Evolutionary conservation across 2,888 invertebrate genomes (phyloP).

Genomic region (Gandaritis pyraliata): DNA sequence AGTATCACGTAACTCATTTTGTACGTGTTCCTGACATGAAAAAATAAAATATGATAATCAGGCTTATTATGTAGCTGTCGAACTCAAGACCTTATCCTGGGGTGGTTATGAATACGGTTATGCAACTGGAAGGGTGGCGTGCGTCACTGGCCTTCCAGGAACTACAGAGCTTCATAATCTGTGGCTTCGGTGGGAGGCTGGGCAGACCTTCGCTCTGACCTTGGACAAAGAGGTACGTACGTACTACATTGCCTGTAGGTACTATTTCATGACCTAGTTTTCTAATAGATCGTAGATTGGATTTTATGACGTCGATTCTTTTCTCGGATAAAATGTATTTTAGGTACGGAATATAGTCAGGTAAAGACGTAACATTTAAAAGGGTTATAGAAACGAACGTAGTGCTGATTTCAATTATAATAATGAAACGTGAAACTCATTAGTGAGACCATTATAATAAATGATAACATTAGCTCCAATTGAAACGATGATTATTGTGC

Average conservation of each 20-base stretch:
- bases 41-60: conserved; percentile 37
- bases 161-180: conserved; percentile 22
- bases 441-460: conserved; percentile 15
- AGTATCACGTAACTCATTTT: conserved; percentile 2
- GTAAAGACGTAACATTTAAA: not conserved
- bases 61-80: conserved; percentile 57
- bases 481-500: conserved; percentile 14
- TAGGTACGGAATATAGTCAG: too few relatives aligned
- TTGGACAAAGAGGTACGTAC: conserved; percentile 23
- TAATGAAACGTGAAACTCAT: conserved; percentile 18
- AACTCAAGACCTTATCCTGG: conserved; percentile 49
- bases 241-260: conserved; percentile 11
- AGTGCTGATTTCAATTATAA: conserved; percentile 8
- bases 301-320: conserved; percentile 1
- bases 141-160: conserved; percentile 54
- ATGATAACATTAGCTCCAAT: conserved; percentile 16
- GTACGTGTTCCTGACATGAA: conserved; percentile 34
- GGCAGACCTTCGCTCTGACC: conserved; percentile 36
- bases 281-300: conserved; percentile 14
- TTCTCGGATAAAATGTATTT: conserved; percentile 1
- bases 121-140: conserved; percentile 42
- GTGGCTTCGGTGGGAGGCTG: conserved; percentile 40
- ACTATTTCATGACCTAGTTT: conserved; percentile 36
- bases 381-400: not conserved
- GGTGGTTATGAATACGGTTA: conserved; percentile 36